Base-by-base conservation (phyloP, 1,140 invertebrate genomes). In the Chrysomallon squamiferum region DNA sequence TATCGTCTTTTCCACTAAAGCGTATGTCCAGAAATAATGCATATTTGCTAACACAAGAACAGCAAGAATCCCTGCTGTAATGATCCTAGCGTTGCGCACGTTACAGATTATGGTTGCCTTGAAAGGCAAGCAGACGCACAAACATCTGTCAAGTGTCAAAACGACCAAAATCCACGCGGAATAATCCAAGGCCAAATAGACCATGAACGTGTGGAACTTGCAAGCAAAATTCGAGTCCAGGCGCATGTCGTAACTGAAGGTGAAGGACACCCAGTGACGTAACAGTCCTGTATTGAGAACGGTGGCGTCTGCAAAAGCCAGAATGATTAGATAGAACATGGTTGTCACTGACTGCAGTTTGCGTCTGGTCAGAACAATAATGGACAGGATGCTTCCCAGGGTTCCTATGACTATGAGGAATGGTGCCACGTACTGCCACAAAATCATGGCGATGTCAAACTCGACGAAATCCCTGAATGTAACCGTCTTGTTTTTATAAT, bases 1-100 rank as follows among this genome's bases (percentile, higher is more conserved):
- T 54, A 54, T 54, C n/a, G 50, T 54, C 22, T 22, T 18, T 18
- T 58, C 33, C 3, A 67, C 63, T 2, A 76, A 22, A 7, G 45
- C 65, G 1, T 76, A 66, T 0, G 73, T 77, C 74, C 73, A 77
- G n/a, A 79, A 66, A 20, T 79, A 72, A 61, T 82, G 80, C 45
- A 69, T 45, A 59, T 82, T 80, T 20, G 79, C 65, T 0, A 68
- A 25, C 2, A 62, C 25, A 18, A 76, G 45, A 0, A 66, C 13
- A 2, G 64, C 11, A 2, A 66, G 45, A 15, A 78, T 69, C 11
- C 64, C 27, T 1, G 59, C 15, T 29, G 75, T 49, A 3, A 68
- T 62, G n/a, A 60, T 11, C 22, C 59, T 62, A 1, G 73, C 72
- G 30, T 59, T 66, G 13, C 47, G 68, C 45, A 71, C n/a, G 0